Conservation (phyloP, 2,888 invertebrate species). For the Chrysolina haemoptera region DNA sequence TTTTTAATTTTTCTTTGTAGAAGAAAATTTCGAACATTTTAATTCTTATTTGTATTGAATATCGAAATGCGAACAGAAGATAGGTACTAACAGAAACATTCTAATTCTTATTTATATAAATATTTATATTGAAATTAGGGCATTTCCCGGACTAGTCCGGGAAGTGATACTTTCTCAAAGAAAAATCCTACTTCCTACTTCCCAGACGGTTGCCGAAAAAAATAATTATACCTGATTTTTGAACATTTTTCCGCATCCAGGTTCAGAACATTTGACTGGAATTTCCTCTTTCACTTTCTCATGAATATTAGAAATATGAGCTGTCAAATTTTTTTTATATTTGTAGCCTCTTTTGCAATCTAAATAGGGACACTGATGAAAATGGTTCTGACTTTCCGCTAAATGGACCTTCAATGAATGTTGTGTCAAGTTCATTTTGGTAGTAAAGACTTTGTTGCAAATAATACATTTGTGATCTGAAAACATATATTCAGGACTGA, state of each 20-base stretch:
- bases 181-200: no score
- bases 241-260: slow-evolving; percentile 48
- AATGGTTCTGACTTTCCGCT: slow-evolving; percentile 45
- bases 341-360: slow-evolving; percentile 57
- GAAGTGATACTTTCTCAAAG: no score
- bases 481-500: slow-evolving; percentile 35
- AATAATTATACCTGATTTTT: slow-evolving; percentile 44
- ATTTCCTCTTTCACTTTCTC: slow-evolving; percentile 46
- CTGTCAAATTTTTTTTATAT: slow-evolving; percentile 58
- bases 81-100: no score
- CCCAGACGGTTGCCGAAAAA: slow-evolving; percentile 30
- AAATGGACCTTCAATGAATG: slow-evolving; percentile 54
- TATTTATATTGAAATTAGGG: no score
- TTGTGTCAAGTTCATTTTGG: slow-evolving; percentile 49
- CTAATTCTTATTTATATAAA: no score
- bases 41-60: no score
- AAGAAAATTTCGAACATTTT: no score
- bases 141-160: no score
- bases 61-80: no score
- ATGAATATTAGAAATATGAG: slow-evolving; percentile 57
- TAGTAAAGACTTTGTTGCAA: slow-evolving; percentile 57
- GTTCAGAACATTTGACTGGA: slow-evolving; percentile 47
- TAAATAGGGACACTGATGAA: slow-evolving; percentile 56
- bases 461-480: slow-evolving; percentile 55
- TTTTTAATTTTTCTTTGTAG: no score